Conservation (phyloP, 1,140 invertebrate genomes). For the Papilio glaucus region DNA sequence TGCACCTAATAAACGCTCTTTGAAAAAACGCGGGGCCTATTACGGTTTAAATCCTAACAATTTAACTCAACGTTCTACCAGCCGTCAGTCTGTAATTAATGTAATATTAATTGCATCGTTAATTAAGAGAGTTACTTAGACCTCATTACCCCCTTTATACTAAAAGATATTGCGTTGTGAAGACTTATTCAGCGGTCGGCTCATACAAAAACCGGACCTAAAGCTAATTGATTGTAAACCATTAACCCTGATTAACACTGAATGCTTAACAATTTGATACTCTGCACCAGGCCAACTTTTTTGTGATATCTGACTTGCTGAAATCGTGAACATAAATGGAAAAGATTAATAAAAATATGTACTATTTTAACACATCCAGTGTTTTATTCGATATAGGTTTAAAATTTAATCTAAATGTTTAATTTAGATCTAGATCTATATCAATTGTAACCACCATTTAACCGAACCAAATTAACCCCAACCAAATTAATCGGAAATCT, state of each 20-base stretch:
- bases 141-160: conserved; percentile 8
- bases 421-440: too few species aligned
- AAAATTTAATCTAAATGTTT: too few species aligned
- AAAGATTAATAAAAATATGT: too few species aligned
- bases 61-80: not conserved
- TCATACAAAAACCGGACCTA: conserved; percentile 8
- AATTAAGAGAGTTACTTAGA: conserved; percentile 15
- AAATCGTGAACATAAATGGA: too few species aligned
- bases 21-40: not conserved
- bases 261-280: not conserved
- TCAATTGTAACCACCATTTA: too few species aligned
- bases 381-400: too few species aligned
- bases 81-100: not conserved
- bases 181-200: conserved; percentile 8
- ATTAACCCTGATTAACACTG: conserved; percentile 15
- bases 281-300: not conserved
- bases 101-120: conserved; percentile 14
- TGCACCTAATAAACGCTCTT: not conserved
- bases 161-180: conserved; percentile 7
- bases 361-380: too few species aligned
- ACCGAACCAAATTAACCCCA: too few species aligned
- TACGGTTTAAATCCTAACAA: not conserved
- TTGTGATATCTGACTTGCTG: too few species aligned
- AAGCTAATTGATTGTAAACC: conserved; percentile 17
- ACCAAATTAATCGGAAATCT: too few species aligned